Evolutionary conservation across 2,113 vertebrate genomes (phyloP), one percentile per base, ranked within the genome.

Genomic region (Polyodon spathula): DNA sequence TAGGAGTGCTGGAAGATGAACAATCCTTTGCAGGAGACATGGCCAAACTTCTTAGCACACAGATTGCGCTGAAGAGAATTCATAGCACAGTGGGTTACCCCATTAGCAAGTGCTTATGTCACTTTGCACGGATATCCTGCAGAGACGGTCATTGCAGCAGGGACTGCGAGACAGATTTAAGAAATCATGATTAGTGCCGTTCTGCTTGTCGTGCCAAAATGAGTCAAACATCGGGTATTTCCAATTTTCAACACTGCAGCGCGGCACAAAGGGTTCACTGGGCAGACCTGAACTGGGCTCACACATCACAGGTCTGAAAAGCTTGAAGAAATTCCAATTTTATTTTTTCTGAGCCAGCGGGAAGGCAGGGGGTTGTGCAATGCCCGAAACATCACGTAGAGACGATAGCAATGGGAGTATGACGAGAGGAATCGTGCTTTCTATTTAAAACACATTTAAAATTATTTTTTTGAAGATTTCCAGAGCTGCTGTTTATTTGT

Each of bases 31-130:
- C n/a, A n/a, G n/a, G n/a, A n/a, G n/a, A n/a, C n/a, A n/a, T n/a
- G n/a, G n/a, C n/a, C n/a, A n/a, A n/a, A n/a, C n/a, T n/a, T n/a
- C n/a, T n/a, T n/a, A n/a, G n/a, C n/a, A n/a, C n/a, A 37, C 8
- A 11, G 50, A 5, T 14, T 52, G 43, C 8, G 43, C 6, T 7
- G 6, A 7, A 44, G 39, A 16, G n/a, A 59, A 15, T 59, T 10
- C 15, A 74, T 67, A 12, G 59, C 63, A 54, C 60, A 44, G 7
- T 52, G 57, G 65, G 59, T 59, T 56, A 53, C 60, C 64, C 14
- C 53, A 73, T 61, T 73, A 70, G 68, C 68, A 61, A 71, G 64
- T 65, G 61, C 62, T 71, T 64, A 64, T 68, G 72, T 75, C 69
- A 77, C 74, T 76, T 65, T 65, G 71, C 70, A 70, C 55, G 42